These are phyloP conservation scores for Eumeta japonica DNA, from an alignment of 1,140 invertebrate species.

Conservation along the genomic window DNA sequence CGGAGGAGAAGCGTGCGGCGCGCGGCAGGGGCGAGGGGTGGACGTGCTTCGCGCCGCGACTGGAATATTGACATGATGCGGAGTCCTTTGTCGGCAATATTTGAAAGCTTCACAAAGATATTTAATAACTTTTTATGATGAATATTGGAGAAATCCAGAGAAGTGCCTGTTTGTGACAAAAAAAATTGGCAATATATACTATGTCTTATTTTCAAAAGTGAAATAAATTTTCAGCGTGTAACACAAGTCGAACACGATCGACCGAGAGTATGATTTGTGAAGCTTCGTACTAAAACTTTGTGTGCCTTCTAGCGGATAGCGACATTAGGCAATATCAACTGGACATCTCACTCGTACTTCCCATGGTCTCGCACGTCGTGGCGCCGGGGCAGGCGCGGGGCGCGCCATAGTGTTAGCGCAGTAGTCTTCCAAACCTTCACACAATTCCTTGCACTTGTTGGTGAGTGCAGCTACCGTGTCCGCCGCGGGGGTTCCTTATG, in stretches of 20 bases:
- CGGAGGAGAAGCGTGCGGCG: no score
- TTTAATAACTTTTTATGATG: slow-evolving; percentile 50
- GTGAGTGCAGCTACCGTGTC: slow-evolving; percentile 27
- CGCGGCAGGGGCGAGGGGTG: no score
- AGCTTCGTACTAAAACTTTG: slow-evolving; percentile 54
- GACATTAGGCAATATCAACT: slow-evolving; percentile 46
- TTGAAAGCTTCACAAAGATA: slow-evolving; percentile 49
- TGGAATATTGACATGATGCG: no score
- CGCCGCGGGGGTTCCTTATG: slow-evolving; percentile 50
- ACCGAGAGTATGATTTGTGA: slow-evolving; percentile 35
- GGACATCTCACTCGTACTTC: no score
- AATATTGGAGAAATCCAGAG: slow-evolving; percentile 56
- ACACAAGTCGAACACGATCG: no score
- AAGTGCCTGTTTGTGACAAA: slow-evolving; percentile 57
- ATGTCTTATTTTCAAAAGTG: no score
- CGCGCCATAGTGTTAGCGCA: no score
- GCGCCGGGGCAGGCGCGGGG: no score
- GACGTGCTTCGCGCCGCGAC: no score
- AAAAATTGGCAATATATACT: slow-evolving; percentile 56
- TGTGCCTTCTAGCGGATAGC: slow-evolving; percentile 56
- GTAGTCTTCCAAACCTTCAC: slow-evolving; percentile 55
- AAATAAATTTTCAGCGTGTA: no score
- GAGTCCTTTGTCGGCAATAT: slow-evolving; percentile 46
- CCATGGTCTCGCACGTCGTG: no score
- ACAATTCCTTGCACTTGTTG: slow-evolving; percentile 22